Conservation (phyloP, 2,888 invertebrate genomes). For the Darwinula stevensoni region DNA sequence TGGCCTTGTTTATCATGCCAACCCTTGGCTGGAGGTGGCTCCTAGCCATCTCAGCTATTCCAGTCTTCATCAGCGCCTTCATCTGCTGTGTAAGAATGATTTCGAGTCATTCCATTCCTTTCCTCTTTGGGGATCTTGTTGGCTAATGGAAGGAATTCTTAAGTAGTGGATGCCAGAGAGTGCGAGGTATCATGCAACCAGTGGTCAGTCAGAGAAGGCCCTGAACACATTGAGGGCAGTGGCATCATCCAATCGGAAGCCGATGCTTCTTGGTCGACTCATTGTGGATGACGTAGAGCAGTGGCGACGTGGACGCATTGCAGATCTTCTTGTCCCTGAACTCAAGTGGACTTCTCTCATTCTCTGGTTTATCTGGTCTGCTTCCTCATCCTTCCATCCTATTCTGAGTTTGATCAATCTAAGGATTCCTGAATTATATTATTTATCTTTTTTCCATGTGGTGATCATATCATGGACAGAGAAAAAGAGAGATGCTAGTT, state of each 20-base stretch:
- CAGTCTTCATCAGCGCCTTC: constrained; percentile 39
- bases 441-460: too few species aligned
- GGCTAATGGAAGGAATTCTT: constrained; percentile 6
- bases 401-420: not conserved
- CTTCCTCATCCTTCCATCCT: not conserved
- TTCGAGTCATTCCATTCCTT: not conserved
- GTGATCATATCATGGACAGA: too few species aligned
- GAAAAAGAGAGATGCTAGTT: not conserved
- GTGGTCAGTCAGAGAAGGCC: constrained; percentile 60
- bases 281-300: constrained; percentile 32
- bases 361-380: constrained; percentile 74
- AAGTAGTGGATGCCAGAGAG: constrained; percentile 79
- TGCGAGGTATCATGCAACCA: constrained; percentile 55
- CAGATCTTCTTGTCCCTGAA: constrained; percentile 24
- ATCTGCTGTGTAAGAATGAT: constrained; percentile 17
- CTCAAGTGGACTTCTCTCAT: constrained; percentile 51
- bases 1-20: constrained; percentile 71
- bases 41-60: constrained; percentile 63
- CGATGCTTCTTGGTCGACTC: constrained; percentile 53
- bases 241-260: constrained; percentile 59
- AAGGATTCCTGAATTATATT: not conserved
- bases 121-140: not conserved
- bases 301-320: constrained; percentile 9
- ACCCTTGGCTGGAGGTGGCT: constrained; percentile 72
- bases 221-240: constrained; percentile 52